phyloP scores from a whole-genome alignment of 2,113 vertebrate genomes.

The Chaenogobius annularis region DNA sequence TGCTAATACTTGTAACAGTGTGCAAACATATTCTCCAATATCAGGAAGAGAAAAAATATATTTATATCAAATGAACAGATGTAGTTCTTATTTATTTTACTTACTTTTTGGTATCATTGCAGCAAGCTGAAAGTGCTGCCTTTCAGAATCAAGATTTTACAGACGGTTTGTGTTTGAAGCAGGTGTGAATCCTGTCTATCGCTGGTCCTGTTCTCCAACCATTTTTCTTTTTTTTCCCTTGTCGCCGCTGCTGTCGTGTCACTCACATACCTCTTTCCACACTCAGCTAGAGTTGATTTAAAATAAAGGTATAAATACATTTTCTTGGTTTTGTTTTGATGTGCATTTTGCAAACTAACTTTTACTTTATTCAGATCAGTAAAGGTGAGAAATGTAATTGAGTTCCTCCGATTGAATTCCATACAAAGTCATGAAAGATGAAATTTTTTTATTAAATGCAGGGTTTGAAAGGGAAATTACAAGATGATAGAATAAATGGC shows the following conservation, averaged over 20 bases:
- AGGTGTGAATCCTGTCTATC: constrained; percentile 10
- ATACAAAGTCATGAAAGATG: neutral
- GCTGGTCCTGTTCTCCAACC: neutral
- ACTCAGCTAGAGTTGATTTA: neutral
- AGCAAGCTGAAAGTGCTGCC: neutral
- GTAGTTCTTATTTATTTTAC: neutral
- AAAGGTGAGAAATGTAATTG: neutral
- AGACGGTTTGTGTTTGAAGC: neutral
- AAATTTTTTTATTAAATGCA: neutral
- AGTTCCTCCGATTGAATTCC: neutral
- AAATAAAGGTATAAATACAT: neutral
- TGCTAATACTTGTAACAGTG: neutral
- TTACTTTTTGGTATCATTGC: neutral
- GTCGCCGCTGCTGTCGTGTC: neutral
- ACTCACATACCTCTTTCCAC: neutral
- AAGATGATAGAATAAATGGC: neutral
- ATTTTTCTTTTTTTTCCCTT: neutral
- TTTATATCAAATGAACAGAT: neutral
- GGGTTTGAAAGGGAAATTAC: neutral
- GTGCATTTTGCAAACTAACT: neutral
- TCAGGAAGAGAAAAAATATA: neutral
- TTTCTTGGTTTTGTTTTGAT: too few relatives aligned
- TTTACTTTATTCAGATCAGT: neutral
- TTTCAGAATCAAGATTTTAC: neutral
- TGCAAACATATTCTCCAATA: neutral